These are phyloP conservation scores for Anarrhichthys ocellatus DNA, from an alignment of 2,113 vertebrate genomes.

Conservation along the genomic window DNA sequence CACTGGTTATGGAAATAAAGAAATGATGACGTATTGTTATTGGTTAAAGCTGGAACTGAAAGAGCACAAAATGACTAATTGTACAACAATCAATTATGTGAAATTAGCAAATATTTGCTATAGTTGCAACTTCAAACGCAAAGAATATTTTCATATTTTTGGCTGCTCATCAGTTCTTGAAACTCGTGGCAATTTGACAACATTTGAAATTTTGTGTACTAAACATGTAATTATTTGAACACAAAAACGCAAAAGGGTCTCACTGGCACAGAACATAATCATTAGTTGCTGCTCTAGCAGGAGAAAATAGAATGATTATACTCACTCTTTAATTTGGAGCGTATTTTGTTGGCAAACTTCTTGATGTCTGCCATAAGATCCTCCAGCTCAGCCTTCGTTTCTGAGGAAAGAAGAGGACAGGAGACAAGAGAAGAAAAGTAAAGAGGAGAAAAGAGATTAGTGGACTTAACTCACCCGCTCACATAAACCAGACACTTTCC, in stretches of 20 bases:
- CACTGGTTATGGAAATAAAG: neutral
- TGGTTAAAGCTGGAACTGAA: neutral
- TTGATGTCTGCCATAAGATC: conserved; percentile 97
- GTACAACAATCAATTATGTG: neutral
- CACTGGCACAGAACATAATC: conserved; percentile 2
- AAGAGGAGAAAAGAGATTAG: conserved; percentile 37
- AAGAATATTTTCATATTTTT: neutral
- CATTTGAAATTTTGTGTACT: neutral
- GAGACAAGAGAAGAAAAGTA: conserved; percentile 1
- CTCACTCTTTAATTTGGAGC: conserved; percentile 98
- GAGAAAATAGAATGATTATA: conserved; percentile 45
- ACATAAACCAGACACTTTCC: conserved; percentile 21
- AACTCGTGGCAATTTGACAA: neutral
- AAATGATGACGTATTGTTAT: neutral
- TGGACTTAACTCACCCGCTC: conserved; percentile 6
- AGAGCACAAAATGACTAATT: neutral
- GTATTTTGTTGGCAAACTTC: conserved; percentile 96
- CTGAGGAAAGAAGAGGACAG: conserved; percentile 76
- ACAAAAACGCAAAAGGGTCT: neutral
- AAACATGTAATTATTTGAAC: neutral
- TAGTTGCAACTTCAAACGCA: conserved; percentile 1
- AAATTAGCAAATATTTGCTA: neutral
- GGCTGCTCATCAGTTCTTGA: neutral
- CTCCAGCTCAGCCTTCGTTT: conserved; percentile 95
- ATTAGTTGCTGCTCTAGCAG: neutral